Percentiles rank a stretch among this genome's conserved stretches.
Evolutionary conservation across 2,113 vertebrate species (phyloP).

Genomic region (Deroptyus accipitrinus): DNA sequence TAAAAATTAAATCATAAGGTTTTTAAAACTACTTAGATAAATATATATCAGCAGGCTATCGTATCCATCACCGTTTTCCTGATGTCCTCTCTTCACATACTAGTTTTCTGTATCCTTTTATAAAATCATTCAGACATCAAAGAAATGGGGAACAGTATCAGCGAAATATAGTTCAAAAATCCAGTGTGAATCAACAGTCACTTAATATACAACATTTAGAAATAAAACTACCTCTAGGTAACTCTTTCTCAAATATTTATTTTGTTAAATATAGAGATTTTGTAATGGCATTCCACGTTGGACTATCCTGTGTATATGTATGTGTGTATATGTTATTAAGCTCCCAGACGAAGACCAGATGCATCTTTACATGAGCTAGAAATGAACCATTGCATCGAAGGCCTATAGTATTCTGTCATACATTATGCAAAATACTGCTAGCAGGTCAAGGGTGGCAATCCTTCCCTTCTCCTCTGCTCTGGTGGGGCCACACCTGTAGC

Average conservation of each 20-base stretch:
- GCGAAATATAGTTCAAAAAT: not conserved
- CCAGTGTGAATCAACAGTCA: not conserved
- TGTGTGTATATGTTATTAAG: not conserved
- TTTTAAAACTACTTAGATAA: not conserved
- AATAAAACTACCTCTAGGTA: not conserved
- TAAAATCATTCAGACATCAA: not conserved
- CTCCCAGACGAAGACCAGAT: not conserved
- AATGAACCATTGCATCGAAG: rapidly evolving
- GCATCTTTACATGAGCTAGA: not conserved
- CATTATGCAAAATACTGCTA: not conserved
- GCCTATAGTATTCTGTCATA: rapidly evolving
- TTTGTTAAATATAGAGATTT: not conserved
- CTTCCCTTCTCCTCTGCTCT: not conserved
- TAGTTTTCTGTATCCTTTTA: not conserved
- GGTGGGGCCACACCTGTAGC: not conserved
- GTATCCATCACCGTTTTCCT: not conserved
- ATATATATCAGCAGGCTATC: not conserved
- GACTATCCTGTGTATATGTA: not conserved
- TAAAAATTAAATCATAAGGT: rapidly evolving
- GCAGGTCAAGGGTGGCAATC: not conserved
- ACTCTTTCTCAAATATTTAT: not conserved
- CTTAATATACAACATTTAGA: not conserved
- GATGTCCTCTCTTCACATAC: not conserved
- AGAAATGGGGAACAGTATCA: not conserved
- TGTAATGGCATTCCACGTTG: not conserved